Evolutionary conservation across 1,140 invertebrate genomes (phyloP), one percentile per base, ranked within the genome.

Genomic region (Maconellicoccus hirsutus): DNA sequence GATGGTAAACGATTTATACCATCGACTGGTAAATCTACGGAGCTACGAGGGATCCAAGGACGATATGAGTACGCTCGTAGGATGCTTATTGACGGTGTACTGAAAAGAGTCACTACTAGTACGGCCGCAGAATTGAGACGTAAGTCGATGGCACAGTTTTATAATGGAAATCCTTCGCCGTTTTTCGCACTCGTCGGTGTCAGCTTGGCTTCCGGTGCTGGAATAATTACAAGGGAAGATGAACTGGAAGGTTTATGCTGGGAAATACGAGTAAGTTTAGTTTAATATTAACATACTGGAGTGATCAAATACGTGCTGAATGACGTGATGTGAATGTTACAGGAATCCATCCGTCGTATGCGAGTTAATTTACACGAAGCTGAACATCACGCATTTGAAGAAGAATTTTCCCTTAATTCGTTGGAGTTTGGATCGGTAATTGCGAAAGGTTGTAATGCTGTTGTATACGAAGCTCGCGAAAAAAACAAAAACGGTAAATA

Each of bases 401-500:
- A 22, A 75, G 79, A 29, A 75, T 79, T 69, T 76, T 79, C 27
- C 70, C 80, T 91, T 21, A 79, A 85, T 23, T 80, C 87, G 76
- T 84, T 92, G 72, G 81, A 85, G 70, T 81, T 92, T 72, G 89
- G 89, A 1, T 81, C 84, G 23, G 79, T 84, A 0, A 87, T 94
- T 73, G 89, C 86, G 8, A 91, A 93, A 80, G 92, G 92, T 25
- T 89, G 89, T 77, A 90, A 87, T 75, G 91, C 89, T 52, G 90
- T 88, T 38, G 90, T 94, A 4, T 91, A 93, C 78, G 83, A 87
- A 25, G 89, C 88, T 52, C 8, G 72, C 76, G 69, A 76, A 74
- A 66, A 29, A 66, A 70, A 7, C 12, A 71, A 72, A 61, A 39
- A 70, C 4, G 38, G 61, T 72, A 69, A 66, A 61, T 72, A 39